A percentile compares a stretch with the other conserved stretches of the same genome.
Evolutionary conservation across 2,113 vertebrate species (phyloP).

Genomic region (Azemiops feae): DNA sequence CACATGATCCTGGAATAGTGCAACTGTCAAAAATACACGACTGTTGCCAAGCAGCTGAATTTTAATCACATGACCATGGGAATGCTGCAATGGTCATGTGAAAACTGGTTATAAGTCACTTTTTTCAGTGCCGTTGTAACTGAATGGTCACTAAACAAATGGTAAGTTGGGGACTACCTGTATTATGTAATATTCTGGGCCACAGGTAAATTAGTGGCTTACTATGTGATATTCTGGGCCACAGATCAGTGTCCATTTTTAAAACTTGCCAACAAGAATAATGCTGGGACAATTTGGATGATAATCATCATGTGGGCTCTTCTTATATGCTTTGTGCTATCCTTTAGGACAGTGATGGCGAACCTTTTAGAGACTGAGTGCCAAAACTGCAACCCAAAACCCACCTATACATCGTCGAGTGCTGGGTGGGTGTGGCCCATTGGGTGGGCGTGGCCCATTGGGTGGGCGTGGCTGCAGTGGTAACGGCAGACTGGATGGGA

Average conservation of each 20-base stretch:
- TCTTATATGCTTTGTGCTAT: not conserved
- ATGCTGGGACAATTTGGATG: not conserved
- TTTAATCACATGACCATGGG: not conserved
- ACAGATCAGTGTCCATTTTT: too few species aligned
- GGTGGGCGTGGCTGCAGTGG: too few species aligned
- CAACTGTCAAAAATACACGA: not conserved
- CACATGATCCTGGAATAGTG: not conserved
- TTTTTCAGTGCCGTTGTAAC: not conserved
- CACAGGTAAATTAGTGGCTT: not conserved
- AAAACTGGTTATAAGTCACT: not conserved
- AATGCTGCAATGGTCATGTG: not conserved
- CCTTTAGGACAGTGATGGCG: too few species aligned
- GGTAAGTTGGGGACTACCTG: not conserved
- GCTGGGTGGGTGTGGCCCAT: too few species aligned
- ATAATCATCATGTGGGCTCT: not conserved
- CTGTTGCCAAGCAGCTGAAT: not conserved
- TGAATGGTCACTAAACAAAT: not conserved
- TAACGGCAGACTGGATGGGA: too few species aligned
- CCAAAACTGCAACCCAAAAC: too few species aligned
- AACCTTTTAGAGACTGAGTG: too few species aligned
- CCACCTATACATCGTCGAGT: too few species aligned
- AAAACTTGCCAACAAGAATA: not conserved
- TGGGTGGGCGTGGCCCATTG: too few species aligned
- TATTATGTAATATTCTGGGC: not conserved
- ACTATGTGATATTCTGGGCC: not conserved